These are phyloP conservation scores for Meleagris gallopavo DNA, from an alignment of 2,113 vertebrate genomes.

Conservation along the genomic window DNA sequence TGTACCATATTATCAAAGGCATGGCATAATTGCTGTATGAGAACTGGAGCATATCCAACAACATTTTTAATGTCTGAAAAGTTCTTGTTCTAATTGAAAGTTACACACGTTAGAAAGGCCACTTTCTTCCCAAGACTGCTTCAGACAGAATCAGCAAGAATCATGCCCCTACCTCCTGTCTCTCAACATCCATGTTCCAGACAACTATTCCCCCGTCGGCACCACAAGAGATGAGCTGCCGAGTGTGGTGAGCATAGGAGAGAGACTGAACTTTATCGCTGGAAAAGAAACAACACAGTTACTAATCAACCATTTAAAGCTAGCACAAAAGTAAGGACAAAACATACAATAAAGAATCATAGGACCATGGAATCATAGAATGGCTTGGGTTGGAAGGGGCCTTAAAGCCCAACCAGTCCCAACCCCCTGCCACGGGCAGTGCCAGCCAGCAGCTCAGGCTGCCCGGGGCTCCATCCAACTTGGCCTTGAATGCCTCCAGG, in stretches of 20 bases:
- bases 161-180: constrained; percentile 89
- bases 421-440: too few relatives aligned
- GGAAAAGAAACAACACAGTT: constrained; percentile 35
- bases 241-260: constrained; percentile 93
- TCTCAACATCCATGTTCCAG: constrained; percentile 98
- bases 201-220: constrained; percentile 93
- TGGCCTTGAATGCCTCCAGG: too few relatives aligned
- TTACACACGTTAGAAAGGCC: neutral
- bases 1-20: constrained; percentile 12
- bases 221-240: constrained; percentile 96
- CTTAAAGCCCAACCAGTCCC: too few relatives aligned
- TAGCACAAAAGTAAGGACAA: neutral
- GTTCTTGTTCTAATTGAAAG: constrained; percentile 7
- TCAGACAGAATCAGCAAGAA: neutral
- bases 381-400: too few relatives aligned
- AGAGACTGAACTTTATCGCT: constrained; percentile 96
- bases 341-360: neutral
- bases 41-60: constrained; percentile 11
- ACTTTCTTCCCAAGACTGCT: neutral
- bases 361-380: too few relatives aligned
- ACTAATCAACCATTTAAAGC: neutral
- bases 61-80: constrained; percentile 5
- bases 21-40: neutral
- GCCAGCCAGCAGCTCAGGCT: too few relatives aligned
- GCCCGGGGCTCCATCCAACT: too few relatives aligned